Evolutionary conservation across 2,888 invertebrate genomes (phyloP), one percentile per base, ranked within the genome.

Genomic region (Nipponacmea schrenckii): DNA sequence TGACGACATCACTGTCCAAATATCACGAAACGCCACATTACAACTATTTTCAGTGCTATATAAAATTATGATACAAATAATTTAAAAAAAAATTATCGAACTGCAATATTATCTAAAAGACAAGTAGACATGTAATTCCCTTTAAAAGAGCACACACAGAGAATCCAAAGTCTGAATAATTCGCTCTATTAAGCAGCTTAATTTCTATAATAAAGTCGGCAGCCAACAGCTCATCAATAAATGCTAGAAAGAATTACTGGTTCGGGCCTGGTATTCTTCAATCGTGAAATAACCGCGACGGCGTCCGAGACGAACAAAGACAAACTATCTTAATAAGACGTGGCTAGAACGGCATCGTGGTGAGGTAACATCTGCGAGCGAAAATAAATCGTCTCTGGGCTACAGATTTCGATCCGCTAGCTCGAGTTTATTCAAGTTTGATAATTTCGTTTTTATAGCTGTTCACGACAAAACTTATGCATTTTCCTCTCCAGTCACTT

Each of bases 371-470:
- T 56, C 56, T 56, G 56, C 56, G 56, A 56, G 56, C 56, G 56
- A 56, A 56, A 56, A 56, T 56, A 56, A 56, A 56, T 56, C 20
- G 24, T 56, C 56, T 20, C 56, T 24, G 56, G 24, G 56, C 24
- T 56, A 56, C 56, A 56, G 56, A 56, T 20, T 56, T 56, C 56
- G 56, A 56, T 56, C 56, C 56, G 56, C 24, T 56, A 24, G 20
- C 56, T 20, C 24, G 56, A 20, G 56, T 56, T 56, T 56, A 56
- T 56, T 56, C 56, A 56, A 56, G 56, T 56, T 39, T 56, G 56
- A 56, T 56, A 56, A 56, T 56, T 56, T 56, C 56, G 56, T 56
- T 56, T 56, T 56, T 56, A 56, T 56, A 56, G 56, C 56, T 56
- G 56, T 56, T 56, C 56, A 24, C 56, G 56, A 24, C 24, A 56